Evolutionary conservation across 2,113 vertebrate genomes (phyloP), one percentile per base, ranked within the genome.

Genomic region (Nematolebias whitei): DNA sequence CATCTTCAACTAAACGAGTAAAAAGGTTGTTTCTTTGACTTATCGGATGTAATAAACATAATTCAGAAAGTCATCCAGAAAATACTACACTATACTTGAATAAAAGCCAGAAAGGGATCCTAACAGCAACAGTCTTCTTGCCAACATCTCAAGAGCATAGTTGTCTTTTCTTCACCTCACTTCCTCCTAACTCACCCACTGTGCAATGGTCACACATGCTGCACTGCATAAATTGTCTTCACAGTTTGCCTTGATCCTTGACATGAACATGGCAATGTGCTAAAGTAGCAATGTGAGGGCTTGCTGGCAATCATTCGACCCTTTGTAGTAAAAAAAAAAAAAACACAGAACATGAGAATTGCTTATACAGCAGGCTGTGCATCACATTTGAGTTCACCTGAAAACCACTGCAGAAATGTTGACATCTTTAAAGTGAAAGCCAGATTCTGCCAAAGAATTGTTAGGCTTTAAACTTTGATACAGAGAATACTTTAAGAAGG

Each of bases 181-280:
- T 81, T 87, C 74, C 58, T 68, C 64, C 48, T 29, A 58, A 74
- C 60, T 67, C 63, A 20, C 57, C 68, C 62, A 79, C 62, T 7
- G 35, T 64, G 80, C 49, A 71, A 78, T 65, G 72, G 90, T 91
- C 87, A 89, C 73, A 87, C 80, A 80, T 51, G 49, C 77, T 84
- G 87, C 85, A 73, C 87, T 86, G 83, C 78, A 87, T 85, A 87
- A 88, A 88, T 83, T 78, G 80, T 84, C 78, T 73, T 35, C 62
- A 60, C 68, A 76, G 82, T 79, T 90, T 47, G 58, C 87, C 89
- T 78, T 86, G 84, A 90, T 89, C 75, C 83, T 77, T 76, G 85
- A 85, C 83, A 73, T 71, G 68, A 56, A 79, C 84, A 75, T 52
- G 76, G 74, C 76, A 58, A 61, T 71, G 66, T 39, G 63, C 84